These are phyloP conservation scores for Drosophila neotestacea DNA, from an alignment of 2,888 invertebrate genomes.

Conservation along the genomic window DNA sequence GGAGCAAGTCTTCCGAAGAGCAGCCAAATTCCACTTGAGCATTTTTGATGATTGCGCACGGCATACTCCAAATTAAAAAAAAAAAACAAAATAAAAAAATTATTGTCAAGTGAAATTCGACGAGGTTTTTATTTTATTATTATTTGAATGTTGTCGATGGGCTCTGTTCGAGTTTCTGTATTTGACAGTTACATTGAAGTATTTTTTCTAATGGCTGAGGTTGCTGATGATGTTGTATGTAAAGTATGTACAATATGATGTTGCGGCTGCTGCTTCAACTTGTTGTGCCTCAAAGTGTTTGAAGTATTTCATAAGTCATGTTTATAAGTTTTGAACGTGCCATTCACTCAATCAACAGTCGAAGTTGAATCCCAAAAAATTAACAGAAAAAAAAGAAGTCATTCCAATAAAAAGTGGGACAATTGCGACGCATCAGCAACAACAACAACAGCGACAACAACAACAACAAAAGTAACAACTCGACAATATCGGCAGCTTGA, in stretches of 20 bases:
- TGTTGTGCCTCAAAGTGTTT: slow-evolving; percentile 51
- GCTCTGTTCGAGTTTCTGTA: slow-evolving; percentile 33
- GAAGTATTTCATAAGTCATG: slow-evolving; percentile 80
- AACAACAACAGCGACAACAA: slow-evolving; percentile 22
- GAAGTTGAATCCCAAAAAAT: slow-evolving; percentile 17
- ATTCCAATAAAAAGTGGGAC: slow-evolving; percentile 81
- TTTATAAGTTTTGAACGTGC: slow-evolving; percentile 78
- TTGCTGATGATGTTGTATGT: slow-evolving; percentile 48
- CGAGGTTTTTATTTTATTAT: slow-evolving; percentile 31
- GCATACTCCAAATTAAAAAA: slow-evolving; percentile 62
- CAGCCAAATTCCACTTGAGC: slow-evolving; percentile 74
- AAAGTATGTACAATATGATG: slow-evolving; percentile 24
- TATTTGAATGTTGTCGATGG: slow-evolving; percentile 40
- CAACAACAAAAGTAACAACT: slow-evolving; percentile 41
- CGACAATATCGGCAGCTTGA: slow-evolving; percentile 71
- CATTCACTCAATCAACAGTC: slow-evolving; percentile 77
- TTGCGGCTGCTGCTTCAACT: slow-evolving; percentile 54
- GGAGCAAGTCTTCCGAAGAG: slow-evolving; percentile 68
- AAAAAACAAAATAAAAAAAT: slow-evolving; percentile 46
- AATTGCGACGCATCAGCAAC: slow-evolving; percentile 70
- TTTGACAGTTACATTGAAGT: slow-evolving; percentile 77
- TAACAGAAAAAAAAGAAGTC: slow-evolving; percentile 61
- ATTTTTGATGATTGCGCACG: slow-evolving; percentile 72
- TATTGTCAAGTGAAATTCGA: slow-evolving; percentile 81
- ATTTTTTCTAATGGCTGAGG: slow-evolving; percentile 1